Evolutionary conservation across 1,140 invertebrate species (phyloP), one percentile per base, ranked within the genome.

Genomic region (Zaprionus tsacasi): DNA sequence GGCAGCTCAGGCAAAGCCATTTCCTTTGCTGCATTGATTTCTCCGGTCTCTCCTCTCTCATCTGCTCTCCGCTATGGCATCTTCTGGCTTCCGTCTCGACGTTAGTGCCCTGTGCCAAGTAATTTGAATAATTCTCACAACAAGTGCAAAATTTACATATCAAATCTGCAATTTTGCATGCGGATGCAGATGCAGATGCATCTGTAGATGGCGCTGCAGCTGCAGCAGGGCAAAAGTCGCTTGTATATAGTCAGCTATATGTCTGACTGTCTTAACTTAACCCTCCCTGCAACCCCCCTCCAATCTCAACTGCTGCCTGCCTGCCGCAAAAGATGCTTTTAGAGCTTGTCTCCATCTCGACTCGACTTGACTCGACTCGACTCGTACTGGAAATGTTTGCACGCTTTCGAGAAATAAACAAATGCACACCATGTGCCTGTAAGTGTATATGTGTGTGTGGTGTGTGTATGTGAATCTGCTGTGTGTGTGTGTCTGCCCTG

Each of bases 81-180:
- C 21, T 45, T 33, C 1, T 12, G 8, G 17, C 17, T 50, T n/a
- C 17, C 45, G 6, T 36, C 13, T 36, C 38, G 35, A 15, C 33
- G 35, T n/a, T 57, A 35, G 57, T 25, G 54, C 63, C 54, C 57
- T 73, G 78, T 59, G 69, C 79, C 67, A 87, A 89, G 75, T 85
- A 72, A 89, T 89, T 89, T 89, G 78, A 89, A 89, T 89, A 89
- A 89, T 89, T 89, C 89, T 85, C 69, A 73, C 67, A 74, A 85
- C 81, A 89, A 81, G 81, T 89, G 78, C 71, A 79, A 81, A 89
- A 89, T 89, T 89, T 89, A 73, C 86, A 89, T 89, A 89, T 85
- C 57, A 81, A 89, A 85, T 85, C 81, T 85, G 81, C 81, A 85
- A 85, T 81, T 82, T 83, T 55, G 70, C 81, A 80, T 73, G 59